Conservation (phyloP, 23 tunicate genomes). For the Ascidia mentula region DNA sequence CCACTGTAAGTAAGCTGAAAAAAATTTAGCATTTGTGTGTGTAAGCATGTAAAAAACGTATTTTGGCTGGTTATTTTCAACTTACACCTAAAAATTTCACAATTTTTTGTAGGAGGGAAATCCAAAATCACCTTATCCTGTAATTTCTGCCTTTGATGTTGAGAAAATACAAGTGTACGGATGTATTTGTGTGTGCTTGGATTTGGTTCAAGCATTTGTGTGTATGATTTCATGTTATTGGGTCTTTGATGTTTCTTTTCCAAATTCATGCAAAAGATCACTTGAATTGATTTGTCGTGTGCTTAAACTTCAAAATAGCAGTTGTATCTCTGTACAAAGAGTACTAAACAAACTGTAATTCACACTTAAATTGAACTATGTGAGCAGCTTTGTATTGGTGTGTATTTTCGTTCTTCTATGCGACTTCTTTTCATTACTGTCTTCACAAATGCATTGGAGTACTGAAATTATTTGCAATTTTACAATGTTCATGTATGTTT, state of each 20-base stretch:
- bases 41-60: no score
- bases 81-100: no score
- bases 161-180: not conserved
- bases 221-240: not conserved
- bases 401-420: not conserved
- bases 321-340: no score
- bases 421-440: not conserved
- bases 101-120: not conserved
- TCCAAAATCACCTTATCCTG: not conserved
- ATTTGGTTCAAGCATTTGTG: not conserved
- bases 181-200: constrained; percentile 1
- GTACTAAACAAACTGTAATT: no score
- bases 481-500: not conserved
- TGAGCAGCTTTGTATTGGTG: not conserved
- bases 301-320: no score
- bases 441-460: not conserved
- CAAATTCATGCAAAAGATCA: not conserved
- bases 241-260: not conserved
- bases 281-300: not conserved
- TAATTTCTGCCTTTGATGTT: not conserved
- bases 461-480: not conserved
- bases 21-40: not conserved
- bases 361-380: no score
- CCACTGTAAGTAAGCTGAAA: no score
- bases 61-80: no score